phyloP scores from a whole-genome alignment of 2,113 vertebrate genomes.

The Corvus moneduloides region DNA sequence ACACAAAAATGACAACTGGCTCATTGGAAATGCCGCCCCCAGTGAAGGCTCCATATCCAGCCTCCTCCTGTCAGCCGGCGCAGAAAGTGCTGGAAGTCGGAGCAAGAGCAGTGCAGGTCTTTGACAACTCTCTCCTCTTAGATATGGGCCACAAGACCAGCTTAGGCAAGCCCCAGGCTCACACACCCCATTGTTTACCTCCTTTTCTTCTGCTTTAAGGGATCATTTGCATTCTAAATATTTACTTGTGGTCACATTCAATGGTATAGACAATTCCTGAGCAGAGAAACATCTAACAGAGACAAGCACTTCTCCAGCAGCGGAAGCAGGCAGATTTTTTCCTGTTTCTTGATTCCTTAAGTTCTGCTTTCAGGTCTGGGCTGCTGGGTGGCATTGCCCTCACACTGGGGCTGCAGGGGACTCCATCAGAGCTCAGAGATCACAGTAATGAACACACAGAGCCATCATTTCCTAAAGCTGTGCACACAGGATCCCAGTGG shows the following conservation, averaged over 20 bases:
- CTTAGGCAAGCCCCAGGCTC: not conserved
- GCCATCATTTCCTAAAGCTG: not conserved
- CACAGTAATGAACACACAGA: accelerated
- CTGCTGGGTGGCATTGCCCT: not conserved
- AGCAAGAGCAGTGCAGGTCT: not conserved
- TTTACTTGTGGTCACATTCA: not conserved
- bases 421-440: not conserved
- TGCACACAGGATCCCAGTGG: not conserved
- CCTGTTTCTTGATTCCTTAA: not conserved
- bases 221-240: not conserved
- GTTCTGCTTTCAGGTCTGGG: not conserved
- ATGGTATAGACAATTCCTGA: not conserved
- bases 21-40: not conserved
- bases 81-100: accelerated
- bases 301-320: accelerated
- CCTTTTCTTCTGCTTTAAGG: not conserved
- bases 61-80: not conserved
- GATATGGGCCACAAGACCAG: not conserved
- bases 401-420: not conserved
- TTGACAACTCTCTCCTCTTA: not conserved
- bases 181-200: not conserved
- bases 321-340: not conserved
- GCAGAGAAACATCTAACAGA: not conserved
- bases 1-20: conserved; percentile 4
- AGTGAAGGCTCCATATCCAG: not conserved